phyloP scores from a whole-genome alignment of 2,797 vertebrate species.

The Mallotus villosus region DNA sequence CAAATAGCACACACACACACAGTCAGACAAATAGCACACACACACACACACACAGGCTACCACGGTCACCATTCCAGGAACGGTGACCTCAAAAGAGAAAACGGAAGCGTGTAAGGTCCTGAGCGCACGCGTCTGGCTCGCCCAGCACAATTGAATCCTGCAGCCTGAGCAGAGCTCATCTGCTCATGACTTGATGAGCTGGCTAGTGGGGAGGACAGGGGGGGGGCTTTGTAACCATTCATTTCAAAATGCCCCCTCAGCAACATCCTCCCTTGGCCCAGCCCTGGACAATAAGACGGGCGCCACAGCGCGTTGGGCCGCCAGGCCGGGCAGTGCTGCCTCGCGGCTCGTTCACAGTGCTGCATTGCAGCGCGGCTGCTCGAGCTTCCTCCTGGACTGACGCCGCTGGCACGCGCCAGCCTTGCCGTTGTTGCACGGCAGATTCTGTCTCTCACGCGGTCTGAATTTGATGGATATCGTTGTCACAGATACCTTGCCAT shows the following conservation, averaged over 20 bases:
- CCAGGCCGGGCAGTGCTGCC: not conserved
- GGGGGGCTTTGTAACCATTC: slow-evolving; percentile 24
- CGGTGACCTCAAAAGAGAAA: not conserved
- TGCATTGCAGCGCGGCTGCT: slow-evolving; percentile 80
- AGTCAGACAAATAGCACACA: not conserved
- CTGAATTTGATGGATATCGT: slow-evolving; percentile 4
- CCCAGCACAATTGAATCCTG: not conserved
- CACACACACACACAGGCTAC: not conserved
- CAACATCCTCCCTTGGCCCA: slow-evolving; percentile 16
- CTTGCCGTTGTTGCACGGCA: slow-evolving; percentile 2
- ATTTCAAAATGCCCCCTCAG: slow-evolving; percentile 29
- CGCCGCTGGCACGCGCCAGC: slow-evolving; percentile 5
- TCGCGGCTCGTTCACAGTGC: slow-evolving; percentile 68
- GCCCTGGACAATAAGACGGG: slow-evolving; percentile 5
- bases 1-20: not conserved
- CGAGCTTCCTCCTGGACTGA: slow-evolving; percentile 52
- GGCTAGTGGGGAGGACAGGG: not conserved
- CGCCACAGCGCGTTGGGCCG: not conserved
- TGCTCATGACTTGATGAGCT: slow-evolving; percentile 6
- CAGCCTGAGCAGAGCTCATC: not conserved
- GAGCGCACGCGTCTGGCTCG: too few relatives aligned
- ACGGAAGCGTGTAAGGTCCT: not conserved
- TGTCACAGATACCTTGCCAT: not conserved
- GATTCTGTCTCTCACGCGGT: slow-evolving; percentile 5
- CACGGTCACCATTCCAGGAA: not conserved